Base-by-base conservation (phyloP, 2,888 invertebrate species). In the Sesamia inferens region DNA sequence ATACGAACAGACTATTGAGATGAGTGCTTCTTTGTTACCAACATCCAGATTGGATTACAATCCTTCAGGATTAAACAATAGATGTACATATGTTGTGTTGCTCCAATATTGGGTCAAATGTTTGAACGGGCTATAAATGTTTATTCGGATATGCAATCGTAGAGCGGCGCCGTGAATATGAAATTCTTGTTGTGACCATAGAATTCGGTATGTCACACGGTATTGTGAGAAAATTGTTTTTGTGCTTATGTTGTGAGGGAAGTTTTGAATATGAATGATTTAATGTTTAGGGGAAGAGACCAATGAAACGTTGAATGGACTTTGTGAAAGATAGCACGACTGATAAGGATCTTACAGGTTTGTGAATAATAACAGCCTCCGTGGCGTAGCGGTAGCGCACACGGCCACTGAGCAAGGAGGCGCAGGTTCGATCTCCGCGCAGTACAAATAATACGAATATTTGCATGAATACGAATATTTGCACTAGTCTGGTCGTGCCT, bases 21-120 rank as follows among this genome's bases (percentile, higher is more conserved):
- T 39, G 69, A 70, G 54, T 68, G 59, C 51, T 80, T 80, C 82
- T 83, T 82, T 80, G 84, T 80, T 61, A 58, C 59, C 59, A 59
- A 59, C 66, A 69, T 74, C 68, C 31, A 83, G 76, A 82, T 83
- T 82, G 76, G 65, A 79, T 83, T 74, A 13, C 54, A 76, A 76
- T 79, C 76, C 76, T 62, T 55, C 39, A 24, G 71, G 72, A 80
- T 79, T 80, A 71, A 59, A 69, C 61, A 71, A 76, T 74, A 69
- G 54, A 68, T 39, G 64, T 31, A 31, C 31, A 3, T 31, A 31
- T 68, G 66, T 59, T 58, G n/a, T 66, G 68, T 74, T 68, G 67
- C 19, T 7, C 65, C 59, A 65, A 58, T 59, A 74, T 79, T 79
- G 57, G 68, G 10, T 11, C 71, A 68, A 76, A 81, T 64, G 51